Conservation (phyloP, 2,797 vertebrate species). For the Coregonus suidteri region DNA sequence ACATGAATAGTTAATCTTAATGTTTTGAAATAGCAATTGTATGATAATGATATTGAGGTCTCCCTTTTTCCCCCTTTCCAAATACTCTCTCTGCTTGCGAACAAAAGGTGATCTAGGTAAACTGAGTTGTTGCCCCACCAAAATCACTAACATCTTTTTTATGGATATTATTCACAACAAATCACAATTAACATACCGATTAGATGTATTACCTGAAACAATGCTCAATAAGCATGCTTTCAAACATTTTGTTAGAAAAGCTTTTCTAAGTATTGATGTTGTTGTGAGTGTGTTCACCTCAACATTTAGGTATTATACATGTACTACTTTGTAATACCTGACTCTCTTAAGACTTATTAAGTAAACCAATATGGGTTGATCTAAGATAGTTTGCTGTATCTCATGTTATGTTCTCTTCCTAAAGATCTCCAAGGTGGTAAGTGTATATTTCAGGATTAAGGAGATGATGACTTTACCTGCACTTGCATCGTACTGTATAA, state of each 20-base stretch:
- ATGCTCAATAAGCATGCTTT: conserved; percentile 29
- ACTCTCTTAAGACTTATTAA: not conserved
- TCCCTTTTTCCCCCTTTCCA: conserved; percentile 35
- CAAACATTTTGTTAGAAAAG: conserved; percentile 27
- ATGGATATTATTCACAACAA: conserved; percentile 7
- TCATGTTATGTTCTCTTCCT: conserved; percentile 38
- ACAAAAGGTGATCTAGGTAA: conserved; percentile 71
- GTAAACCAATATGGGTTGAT: not conserved
- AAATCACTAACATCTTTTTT: conserved; percentile 12
- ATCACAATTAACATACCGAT: conserved; percentile 17
- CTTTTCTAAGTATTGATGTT: not conserved
- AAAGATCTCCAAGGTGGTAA: conserved; percentile 74
- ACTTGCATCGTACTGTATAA: conserved; percentile 51
- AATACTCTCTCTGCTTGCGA: conserved; percentile 52
- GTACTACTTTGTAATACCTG: not conserved
- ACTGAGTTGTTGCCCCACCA: conserved; percentile 33
- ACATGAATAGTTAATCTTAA: not conserved
- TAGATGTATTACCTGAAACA: conserved; percentile 1
- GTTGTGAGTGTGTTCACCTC: conserved; percentile 5
- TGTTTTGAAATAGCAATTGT: not conserved
- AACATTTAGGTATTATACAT: not conserved
- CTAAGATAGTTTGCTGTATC: conserved; percentile 30
- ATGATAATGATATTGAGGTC: conserved; percentile 32
- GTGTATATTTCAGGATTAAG: conserved; percentile 50
- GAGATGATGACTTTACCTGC: conserved; percentile 24